phyloP scores from a whole-genome alignment of 2,888 invertebrate genomes.

The Noctua janthina region DNA sequence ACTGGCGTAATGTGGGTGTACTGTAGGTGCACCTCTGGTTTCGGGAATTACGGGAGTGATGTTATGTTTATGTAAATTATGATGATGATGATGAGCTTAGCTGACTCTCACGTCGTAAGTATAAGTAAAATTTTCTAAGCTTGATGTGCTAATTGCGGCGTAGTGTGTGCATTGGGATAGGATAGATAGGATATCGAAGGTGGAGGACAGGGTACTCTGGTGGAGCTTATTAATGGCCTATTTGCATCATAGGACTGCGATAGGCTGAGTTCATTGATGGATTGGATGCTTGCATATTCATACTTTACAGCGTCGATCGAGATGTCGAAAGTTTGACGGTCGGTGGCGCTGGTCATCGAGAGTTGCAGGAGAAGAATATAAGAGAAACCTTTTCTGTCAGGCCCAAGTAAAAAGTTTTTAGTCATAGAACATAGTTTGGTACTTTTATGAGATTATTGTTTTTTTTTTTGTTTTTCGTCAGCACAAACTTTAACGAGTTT shows the following conservation, averaged over 20 bases:
- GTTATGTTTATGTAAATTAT: background rate
- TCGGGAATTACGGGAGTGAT: background rate
- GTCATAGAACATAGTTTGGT: background rate
- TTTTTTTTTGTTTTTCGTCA: background rate
- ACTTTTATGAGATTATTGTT: background rate
- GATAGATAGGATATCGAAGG: background rate
- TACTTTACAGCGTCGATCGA: background rate
- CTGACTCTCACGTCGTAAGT: background rate
- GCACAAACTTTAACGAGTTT: background rate
- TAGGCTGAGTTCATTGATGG: background rate
- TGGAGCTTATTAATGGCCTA: background rate
- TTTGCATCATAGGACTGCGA: background rate
- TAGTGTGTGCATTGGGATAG: background rate
- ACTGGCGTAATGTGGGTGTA: too few relatives aligned
- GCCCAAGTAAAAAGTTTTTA: background rate
- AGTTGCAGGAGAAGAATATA: background rate
- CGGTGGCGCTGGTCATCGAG: background rate
- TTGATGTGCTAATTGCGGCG: background rate
- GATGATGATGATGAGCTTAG: background rate
- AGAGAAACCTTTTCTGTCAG: background rate
- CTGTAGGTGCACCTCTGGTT: background rate
- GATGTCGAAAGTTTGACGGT: background rate
- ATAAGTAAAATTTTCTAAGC: background rate
- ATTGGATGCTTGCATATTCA: background rate
- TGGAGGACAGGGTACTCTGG: background rate